Evolutionary conservation across 2,888 invertebrate species (phyloP), one percentile per base, ranked within the genome.

Genomic region (Pammene aurita): DNA sequence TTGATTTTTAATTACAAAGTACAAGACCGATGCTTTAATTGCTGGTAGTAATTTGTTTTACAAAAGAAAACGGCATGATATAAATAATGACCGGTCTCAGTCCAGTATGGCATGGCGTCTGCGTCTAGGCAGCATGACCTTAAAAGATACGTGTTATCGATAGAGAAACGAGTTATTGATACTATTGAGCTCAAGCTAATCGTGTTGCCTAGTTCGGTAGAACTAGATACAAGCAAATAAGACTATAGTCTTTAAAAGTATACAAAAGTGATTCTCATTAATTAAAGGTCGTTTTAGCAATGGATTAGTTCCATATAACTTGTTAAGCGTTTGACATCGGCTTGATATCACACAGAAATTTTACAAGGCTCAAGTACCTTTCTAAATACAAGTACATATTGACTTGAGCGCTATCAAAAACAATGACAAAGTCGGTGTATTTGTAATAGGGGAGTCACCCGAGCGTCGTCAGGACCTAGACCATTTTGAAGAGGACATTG

Each of bases 111-210:
- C 16, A 16, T 38, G 57, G 68, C 46, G 58, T 62, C 68, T 64
- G 50, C 63, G 64, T 65, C 60, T 48, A 55, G 38, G 54, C 4
- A 26, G 26, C 50, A 18, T 69, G 69, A 69, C 64, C 69, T 69
- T 69, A 69, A 69, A 69, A 69, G 69, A 69, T 69, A 69, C 69
- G 64, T 60, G 60, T 60, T 69, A 69, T 69, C 68, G 68, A 68
- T 64, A 57, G 50, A 68, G 63, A 65, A 68, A 69, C 68, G 58
- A 69, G 68, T 69, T 69, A 69, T 69, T 26, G 64, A 69, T 69
- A 69, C 58, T 65, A 69, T 52, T 46, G 52, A 38, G 44, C 52
- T 44, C 63, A 38, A 35, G 18, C 42, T 34, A 46, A 55, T 65
- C 64, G 41, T 41, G 65, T 65, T 69, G 55, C 60, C 65, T 65